phyloP scores from a whole-genome alignment of 1,140 invertebrate species.

The Drosophila ogumai region DNA sequence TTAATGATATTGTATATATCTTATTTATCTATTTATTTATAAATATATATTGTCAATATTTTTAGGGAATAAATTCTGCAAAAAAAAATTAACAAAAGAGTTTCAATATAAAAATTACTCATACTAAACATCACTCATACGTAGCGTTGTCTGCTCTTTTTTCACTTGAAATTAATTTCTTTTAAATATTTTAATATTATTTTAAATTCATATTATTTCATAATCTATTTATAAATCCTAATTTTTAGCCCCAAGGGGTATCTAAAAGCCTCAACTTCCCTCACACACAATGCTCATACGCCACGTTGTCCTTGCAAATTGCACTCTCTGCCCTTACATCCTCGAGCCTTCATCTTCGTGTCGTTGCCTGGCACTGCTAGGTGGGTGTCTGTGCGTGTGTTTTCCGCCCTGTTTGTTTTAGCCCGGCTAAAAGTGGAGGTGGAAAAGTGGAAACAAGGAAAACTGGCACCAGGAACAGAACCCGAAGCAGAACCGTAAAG shows the following conservation, averaged over 20 bases:
- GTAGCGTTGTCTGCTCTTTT: too few species aligned
- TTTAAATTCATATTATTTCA: too few species aligned
- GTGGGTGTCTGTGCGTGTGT: constrained; percentile 1
- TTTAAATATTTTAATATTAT: neutral
- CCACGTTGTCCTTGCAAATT: constrained; percentile 34
- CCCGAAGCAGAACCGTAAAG: constrained; percentile 32
- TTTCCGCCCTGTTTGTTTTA: constrained; percentile 32
- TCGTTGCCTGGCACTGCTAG: constrained; percentile 4
- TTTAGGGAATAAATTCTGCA: too few species aligned
- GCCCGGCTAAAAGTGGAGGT: constrained; percentile 43
- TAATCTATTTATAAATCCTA: too few species aligned
- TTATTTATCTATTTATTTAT: too few species aligned
- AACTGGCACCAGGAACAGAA: constrained; percentile 15
- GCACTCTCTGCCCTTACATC: constrained; percentile 36
- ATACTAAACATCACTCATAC: too few species aligned
- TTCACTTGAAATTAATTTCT: neutral
- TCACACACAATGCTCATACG: constrained; percentile 47
- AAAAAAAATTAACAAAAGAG: too few species aligned
- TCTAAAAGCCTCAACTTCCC: too few species aligned
- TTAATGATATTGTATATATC: neutral
- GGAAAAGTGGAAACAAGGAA: constrained; percentile 18
- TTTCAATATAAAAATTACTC: too few species aligned
- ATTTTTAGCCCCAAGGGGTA: neutral
- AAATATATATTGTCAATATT: too few species aligned
- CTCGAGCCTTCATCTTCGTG: constrained; percentile 12